Percentiles rank a stretch among this genome's conserved stretches.
These are phyloP conservation scores for Lottia scabra DNA, from an alignment of 2,888 invertebrate species.

Conservation along the genomic window DNA sequence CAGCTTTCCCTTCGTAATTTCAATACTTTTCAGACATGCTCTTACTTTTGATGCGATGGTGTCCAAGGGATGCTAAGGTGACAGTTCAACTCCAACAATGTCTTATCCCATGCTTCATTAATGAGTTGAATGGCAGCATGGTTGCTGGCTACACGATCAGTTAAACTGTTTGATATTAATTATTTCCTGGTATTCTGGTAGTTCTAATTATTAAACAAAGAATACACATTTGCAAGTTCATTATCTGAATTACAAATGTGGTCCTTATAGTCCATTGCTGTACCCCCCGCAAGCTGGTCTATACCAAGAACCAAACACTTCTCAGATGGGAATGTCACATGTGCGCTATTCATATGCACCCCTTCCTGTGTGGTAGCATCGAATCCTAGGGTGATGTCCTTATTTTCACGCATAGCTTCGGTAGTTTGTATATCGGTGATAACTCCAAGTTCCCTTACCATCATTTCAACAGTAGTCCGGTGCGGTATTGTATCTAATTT, in stretches of 20 bases:
- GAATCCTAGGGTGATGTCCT: constrained; percentile 29
- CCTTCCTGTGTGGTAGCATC: too few relatives aligned
- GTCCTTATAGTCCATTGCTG: constrained; percentile 28
- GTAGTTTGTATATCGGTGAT: not conserved
- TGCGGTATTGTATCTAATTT: too few relatives aligned
- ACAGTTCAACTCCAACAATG: too few relatives aligned
- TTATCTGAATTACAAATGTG: too few relatives aligned
- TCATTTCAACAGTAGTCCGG: not conserved
- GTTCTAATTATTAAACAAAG: constrained; percentile 9
- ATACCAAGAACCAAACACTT: constrained; percentile 23
- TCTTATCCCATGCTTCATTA: too few relatives aligned
- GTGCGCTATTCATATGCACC: constrained; percentile 31
- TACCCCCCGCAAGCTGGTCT: constrained; percentile 33
- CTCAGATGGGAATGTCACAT: constrained; percentile 20
- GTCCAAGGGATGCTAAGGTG: too few relatives aligned
- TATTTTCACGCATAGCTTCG: not conserved
- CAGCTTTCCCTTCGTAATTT: too few relatives aligned
- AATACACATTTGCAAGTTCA: constrained; percentile 18
- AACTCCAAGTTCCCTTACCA: not conserved
- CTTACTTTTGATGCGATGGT: too few relatives aligned
- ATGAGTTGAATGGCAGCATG: too few relatives aligned
- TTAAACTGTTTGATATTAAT: constrained; percentile 19
- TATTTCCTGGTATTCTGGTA: constrained; percentile 9
- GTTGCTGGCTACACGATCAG: constrained; percentile 27
- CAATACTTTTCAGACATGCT: too few relatives aligned